phyloP scores from a whole-genome alignment of 2,797 vertebrate species.

The Rhynchonycteris naso region DNA sequence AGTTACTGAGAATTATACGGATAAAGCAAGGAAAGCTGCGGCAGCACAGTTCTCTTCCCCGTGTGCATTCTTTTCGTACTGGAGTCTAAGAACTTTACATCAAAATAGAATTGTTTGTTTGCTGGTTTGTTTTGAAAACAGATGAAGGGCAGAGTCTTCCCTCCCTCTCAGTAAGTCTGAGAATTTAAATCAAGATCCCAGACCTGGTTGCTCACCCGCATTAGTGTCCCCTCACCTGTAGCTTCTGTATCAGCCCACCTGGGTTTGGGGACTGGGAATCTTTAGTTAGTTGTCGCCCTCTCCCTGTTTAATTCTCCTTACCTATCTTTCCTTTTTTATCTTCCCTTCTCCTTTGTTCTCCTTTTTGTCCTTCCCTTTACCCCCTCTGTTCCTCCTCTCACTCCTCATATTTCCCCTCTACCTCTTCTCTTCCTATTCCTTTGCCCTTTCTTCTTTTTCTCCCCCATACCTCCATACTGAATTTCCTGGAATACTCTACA shows the following conservation, averaged over 20 bases:
- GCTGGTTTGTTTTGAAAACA: not conserved
- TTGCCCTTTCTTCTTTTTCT: not conserved
- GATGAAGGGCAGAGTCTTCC: not conserved
- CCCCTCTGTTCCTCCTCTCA: too few relatives aligned
- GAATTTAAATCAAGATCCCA: not conserved
- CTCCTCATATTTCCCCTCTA: not conserved
- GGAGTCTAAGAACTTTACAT: not conserved
- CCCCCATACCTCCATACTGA: not conserved
- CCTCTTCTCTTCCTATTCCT: not conserved
- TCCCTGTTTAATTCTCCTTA: too few relatives aligned
- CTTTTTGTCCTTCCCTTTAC: not conserved
- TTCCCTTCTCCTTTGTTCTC: not conserved
- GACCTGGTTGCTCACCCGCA: not conserved
- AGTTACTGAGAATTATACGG: not conserved
- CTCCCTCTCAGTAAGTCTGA: not conserved
- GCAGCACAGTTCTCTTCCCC: not conserved
- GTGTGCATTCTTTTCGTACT: not conserved
- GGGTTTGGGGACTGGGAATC: not conserved
- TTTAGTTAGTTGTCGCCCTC: not conserved
- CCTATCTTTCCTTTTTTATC: not conserved
- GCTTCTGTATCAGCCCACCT: not conserved
- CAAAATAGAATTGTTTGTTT: not conserved
- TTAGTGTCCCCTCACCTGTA: not conserved
- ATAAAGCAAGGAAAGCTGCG: not conserved
- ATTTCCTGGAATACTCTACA: constrained; percentile 12